phyloP scores from a whole-genome alignment of 2,797 vertebrate genomes.

The Lophura swinhoii region DNA sequence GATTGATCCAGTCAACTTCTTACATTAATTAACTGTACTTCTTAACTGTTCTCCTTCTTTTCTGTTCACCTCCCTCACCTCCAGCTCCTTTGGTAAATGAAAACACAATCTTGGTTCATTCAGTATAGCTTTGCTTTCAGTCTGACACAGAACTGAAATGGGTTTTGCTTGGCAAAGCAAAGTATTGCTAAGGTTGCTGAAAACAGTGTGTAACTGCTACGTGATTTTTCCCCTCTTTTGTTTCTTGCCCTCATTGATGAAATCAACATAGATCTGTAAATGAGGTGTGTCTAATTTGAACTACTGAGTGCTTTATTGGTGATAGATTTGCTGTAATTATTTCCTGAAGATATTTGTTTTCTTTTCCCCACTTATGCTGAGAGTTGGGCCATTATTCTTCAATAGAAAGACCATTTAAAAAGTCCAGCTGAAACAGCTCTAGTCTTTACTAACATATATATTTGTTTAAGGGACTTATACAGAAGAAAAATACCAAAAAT shows the following conservation, averaged over 20 bases:
- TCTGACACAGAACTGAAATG: neutral
- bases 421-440: constrained; percentile 44
- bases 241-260: neutral
- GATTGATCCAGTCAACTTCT: neutral
- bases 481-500: neutral
- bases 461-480: neutral
- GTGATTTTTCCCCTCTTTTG: neutral
- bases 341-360: constrained; percentile 20
- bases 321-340: neutral
- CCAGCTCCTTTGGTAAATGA: neutral
- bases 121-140: neutral
- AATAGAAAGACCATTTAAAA: neutral
- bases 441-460: neutral
- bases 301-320: neutral
- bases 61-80: neutral
- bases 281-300: neutral
- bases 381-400: neutral
- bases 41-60: neutral
- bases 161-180: neutral
- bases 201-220: neutral
- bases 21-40: neutral
- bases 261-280: neutral
- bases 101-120: neutral
- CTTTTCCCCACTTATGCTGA: neutral
- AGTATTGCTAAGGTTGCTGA: neutral